Percentiles rank a stretch among this genome's conserved stretches.
Evolutionary conservation across 2,113 vertebrate species (phyloP).

Genomic region (Synodontis membranacea): DNA sequence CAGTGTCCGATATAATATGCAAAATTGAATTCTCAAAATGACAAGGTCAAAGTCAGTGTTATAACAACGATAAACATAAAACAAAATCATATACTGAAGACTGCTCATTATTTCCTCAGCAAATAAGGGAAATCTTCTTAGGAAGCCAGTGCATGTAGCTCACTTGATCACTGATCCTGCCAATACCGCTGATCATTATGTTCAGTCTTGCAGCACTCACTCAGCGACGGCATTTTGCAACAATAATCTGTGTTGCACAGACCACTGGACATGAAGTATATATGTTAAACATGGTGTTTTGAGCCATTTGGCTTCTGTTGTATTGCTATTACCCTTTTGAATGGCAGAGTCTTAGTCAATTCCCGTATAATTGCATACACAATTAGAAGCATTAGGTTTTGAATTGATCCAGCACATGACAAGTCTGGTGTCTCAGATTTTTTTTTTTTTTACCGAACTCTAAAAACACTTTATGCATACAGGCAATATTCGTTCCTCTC

Average conservation of each 20-base stretch:
- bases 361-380: slow-evolving; percentile 16
- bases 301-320: slow-evolving; percentile 7
- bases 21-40: neutral
- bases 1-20: neutral
- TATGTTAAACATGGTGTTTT: slow-evolving; percentile 35
- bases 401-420: slow-evolving; percentile 26
- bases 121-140: neutral
- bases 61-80: neutral
- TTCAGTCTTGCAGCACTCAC: neutral
- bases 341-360: slow-evolving; percentile 8
- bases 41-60: neutral
- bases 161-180: slow-evolving; percentile 6
- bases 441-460: neutral
- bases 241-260: slow-evolving; percentile 19
- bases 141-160: neutral
- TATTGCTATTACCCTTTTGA: neutral
- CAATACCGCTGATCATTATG: neutral
- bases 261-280: slow-evolving; percentile 15
- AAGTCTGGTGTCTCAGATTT: slow-evolving; percentile 13
- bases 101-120: neutral
- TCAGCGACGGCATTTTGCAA: neutral
- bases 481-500: slow-evolving; percentile 49
- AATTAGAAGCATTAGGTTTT: slow-evolving; percentile 24
- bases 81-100: neutral
- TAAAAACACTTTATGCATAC: slow-evolving; percentile 24